Percentiles rank a stretch among this genome's conserved stretches.
Evolutionary conservation across 2,113 vertebrate genomes (phyloP).

Genomic region (Proteles cristata): DNA sequence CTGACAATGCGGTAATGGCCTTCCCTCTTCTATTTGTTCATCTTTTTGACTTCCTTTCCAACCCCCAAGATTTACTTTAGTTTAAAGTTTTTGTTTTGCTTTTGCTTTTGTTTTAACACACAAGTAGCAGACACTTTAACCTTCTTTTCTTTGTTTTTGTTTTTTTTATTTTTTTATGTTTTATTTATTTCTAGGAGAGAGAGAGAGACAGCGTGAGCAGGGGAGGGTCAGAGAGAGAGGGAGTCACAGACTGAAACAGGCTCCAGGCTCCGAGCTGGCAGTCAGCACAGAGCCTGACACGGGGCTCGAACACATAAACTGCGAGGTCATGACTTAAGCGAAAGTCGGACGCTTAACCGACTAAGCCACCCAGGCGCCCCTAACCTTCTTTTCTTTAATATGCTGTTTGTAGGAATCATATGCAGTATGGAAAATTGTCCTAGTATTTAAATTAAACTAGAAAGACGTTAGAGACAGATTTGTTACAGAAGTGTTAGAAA

Average conservation of each 20-base stretch:
- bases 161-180: too few relatives aligned
- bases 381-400: not conserved
- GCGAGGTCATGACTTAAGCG: too few relatives aligned
- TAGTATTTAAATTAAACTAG: not conserved
- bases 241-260: too few relatives aligned
- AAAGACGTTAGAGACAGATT: not conserved
- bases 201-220: too few relatives aligned
- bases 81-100: not conserved
- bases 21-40: not conserved
- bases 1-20: not conserved
- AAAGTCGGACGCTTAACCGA: too few relatives aligned
- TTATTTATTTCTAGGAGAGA: too few relatives aligned
- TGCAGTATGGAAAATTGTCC: not conserved
- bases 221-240: too few relatives aligned
- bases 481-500: not conserved
- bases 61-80: not conserved
- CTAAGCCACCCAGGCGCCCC: too few relatives aligned
- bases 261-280: too few relatives aligned
- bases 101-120: not conserved
- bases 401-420: not conserved
- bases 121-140: not conserved
- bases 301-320: too few relatives aligned
- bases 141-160: too few relatives aligned
- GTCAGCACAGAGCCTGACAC: too few relatives aligned
- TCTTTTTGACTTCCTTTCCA: not conserved